Base-by-base conservation (phyloP, 2,113 vertebrate genomes). In the Blennius ocellaris region DNA sequence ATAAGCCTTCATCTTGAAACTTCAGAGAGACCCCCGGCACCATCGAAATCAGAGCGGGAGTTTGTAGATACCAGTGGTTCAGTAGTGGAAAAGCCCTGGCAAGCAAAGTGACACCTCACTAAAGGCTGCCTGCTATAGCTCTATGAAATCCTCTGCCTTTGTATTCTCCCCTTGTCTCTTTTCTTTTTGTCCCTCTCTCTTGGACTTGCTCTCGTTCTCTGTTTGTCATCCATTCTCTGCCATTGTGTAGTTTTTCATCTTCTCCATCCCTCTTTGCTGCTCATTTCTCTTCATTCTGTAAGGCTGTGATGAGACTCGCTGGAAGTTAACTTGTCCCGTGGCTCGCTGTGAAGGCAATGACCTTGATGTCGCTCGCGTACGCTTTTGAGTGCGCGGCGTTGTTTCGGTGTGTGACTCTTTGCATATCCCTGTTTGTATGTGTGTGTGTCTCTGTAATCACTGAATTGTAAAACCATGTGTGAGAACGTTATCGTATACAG, bases 1-100 rank as follows among this genome's bases (percentile, higher is more conserved):
- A 67, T 58, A 78, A 90, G 80, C 79, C 92, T 90, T 93, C 92
- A 85, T 93, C 89, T 87, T 37, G n/a, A 69, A 90, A 86, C 87
- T 83, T 92, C 83, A 82, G 76, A 89, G 84, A 69, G 71, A 83
- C 41, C 41, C 41, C 78, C 50, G 30, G 81, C 57, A 59, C 52
- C 87, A 68, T 81, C 75, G 73, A 77, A 87, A 89, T 85, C 85
- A 90, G 88, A 90, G 88, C 58, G 51, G 67, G 84, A 82, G 74
- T 88, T 81, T 78, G 72, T 80, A 82, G 77, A 83, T 73, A 78
- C 77, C 88, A 71, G 39, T 64, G 65, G 81, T 80, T 83, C 67
- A 80, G 72, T 78, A 74, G 81, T 79, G 77, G 82, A 91, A 83
- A 89, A 87, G 71, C 77, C 52, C 38, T 39, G 62, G 69, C 61